These are phyloP conservation scores for Chrysolina haemoptera DNA, from an alignment of 2,888 invertebrate genomes.

Conservation along the genomic window DNA sequence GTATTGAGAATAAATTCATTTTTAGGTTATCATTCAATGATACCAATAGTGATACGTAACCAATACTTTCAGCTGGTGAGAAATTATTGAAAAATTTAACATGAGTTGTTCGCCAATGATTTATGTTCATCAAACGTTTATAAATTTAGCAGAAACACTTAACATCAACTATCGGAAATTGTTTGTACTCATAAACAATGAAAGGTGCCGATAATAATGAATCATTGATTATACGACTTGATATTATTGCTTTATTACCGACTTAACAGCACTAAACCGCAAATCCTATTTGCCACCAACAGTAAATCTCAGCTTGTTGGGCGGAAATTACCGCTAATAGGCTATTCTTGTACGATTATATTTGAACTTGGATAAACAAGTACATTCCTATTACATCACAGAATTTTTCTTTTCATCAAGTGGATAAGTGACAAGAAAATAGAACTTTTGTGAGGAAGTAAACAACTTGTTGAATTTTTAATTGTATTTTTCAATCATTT, in stretches of 20 bases:
- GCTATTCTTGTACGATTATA: slow-evolving; percentile 2
- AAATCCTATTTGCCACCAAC: slow-evolving; percentile 5
- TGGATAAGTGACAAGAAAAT: too few species aligned
- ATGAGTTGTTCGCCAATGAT: too few species aligned
- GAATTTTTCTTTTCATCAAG: too few species aligned
- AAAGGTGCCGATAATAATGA: background rate
- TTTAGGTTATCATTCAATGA: too few species aligned
- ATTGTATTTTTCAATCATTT: too few species aligned
- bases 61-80: too few species aligned
- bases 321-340: background rate
- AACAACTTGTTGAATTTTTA: too few species aligned
- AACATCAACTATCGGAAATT: background rate
- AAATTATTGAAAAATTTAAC: too few species aligned
- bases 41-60: too few species aligned
- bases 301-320: background rate
- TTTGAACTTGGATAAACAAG: background rate
- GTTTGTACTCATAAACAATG: background rate
- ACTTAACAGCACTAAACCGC: slow-evolving; percentile 14
- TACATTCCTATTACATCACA: background rate
- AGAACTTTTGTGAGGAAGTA: too few species aligned
- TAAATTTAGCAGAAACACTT: background rate
- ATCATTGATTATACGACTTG: background rate
- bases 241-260: slow-evolving; percentile 7
- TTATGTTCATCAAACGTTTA: background rate
- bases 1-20: too few species aligned